These are phyloP conservation scores for Lycaon pictus DNA, from an alignment of 2,113 vertebrate genomes.

Conservation along the genomic window DNA sequence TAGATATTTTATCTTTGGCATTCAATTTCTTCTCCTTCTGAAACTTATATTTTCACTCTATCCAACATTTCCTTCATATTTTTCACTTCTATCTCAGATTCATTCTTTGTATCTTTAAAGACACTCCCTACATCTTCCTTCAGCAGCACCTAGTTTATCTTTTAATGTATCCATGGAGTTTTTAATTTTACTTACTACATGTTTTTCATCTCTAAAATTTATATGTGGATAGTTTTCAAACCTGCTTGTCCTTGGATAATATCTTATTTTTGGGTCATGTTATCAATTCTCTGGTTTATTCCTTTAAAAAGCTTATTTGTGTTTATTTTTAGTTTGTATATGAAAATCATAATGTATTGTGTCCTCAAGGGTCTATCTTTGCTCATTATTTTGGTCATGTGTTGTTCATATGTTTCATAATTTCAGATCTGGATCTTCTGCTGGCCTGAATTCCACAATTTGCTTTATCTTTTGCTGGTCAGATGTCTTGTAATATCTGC, in stretches of 20 bases:
- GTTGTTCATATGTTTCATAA: neutral
- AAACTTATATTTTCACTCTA: neutral
- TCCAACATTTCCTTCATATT: neutral
- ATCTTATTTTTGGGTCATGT: neutral
- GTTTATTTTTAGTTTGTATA: neutral
- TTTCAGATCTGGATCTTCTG: neutral
- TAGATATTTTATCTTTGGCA: neutral
- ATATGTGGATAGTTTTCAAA: neutral
- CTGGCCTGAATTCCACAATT: neutral
- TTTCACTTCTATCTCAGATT: neutral
- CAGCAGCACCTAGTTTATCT: neutral
- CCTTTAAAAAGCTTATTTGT: neutral
- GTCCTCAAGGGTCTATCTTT: neutral
- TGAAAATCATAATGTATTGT: neutral
- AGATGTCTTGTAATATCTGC: neutral
- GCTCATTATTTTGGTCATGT: neutral
- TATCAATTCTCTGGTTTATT: neutral
- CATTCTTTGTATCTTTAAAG: neutral
- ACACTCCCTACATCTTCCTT: neutral
- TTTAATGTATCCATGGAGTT: neutral
- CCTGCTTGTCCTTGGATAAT: neutral
- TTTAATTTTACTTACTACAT: neutral
- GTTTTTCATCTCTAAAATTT: neutral
- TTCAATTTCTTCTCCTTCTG: neutral
- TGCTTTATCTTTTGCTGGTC: neutral